A percentile compares a stretch with the other conserved stretches of the same genome.
These are phyloP conservation scores for Eulithis testata DNA, from an alignment of 2,888 invertebrate species.

Conservation along the genomic window DNA sequence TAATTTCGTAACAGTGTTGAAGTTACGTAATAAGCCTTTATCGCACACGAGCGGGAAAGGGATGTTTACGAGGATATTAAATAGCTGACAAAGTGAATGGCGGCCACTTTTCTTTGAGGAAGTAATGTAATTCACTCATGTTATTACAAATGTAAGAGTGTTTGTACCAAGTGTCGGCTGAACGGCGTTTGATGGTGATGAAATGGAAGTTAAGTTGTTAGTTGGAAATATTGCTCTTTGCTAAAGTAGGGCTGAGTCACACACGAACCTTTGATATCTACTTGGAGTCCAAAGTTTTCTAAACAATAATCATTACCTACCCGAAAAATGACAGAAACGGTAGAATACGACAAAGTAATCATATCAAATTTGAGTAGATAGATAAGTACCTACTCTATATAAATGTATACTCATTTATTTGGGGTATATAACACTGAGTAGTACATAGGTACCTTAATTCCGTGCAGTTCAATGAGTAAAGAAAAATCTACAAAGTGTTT, in stretches of 20 bases:
- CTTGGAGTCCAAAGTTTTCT: no score
- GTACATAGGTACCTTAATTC: no score
- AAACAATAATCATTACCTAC: no score
- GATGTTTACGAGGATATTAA: conserved; percentile 26
- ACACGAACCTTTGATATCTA: no score
- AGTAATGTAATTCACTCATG: conserved; percentile 22
- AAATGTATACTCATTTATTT: no score
- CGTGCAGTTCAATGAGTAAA: background rate
- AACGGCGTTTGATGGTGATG: conserved; percentile 19
- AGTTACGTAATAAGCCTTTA: conserved; percentile 32
- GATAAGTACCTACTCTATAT: no score
- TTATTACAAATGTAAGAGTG: conserved; percentile 8
- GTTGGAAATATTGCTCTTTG: no score
- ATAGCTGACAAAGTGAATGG: conserved; percentile 23
- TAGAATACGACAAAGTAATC: no score
- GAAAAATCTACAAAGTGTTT: background rate
- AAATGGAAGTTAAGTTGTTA: conserved; percentile 2
- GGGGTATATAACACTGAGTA: no score
- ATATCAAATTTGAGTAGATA: no score
- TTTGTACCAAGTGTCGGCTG: background rate
- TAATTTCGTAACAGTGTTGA: conserved; percentile 34
- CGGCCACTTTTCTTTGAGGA: conserved; percentile 16
- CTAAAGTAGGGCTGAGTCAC: no score
- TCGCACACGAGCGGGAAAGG: conserved; percentile 23
- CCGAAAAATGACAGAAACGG: no score